Evolutionary conservation across 2,888 invertebrate genomes (phyloP), one percentile per base, ranked within the genome.

Genomic region (Stenodera caucasica): DNA sequence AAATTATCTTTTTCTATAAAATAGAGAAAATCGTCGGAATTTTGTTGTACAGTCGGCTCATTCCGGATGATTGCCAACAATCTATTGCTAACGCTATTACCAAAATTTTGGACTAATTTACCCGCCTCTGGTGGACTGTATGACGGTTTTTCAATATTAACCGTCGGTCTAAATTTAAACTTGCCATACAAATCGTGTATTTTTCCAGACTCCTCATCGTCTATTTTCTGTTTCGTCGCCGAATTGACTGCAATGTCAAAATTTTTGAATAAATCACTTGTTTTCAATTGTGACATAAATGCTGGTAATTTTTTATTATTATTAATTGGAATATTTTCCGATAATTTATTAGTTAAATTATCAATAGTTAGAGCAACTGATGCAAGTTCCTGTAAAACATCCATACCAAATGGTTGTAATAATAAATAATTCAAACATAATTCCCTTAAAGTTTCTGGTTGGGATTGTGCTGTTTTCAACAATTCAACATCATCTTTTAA

Each of bases 141-240:
- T 14, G 37, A 15, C 15, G 18, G 9, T 40, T 15, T 40, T n/a
- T 14, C 26, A 18, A 85, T 85, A 52, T 65, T 50, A 58, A 58
- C 60, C 49, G 60, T 58, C 65, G 85, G 83, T 45, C 88, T 82
- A 69, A 88, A 86, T n/a, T 87, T 76, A 76, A 86, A 89, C 74
- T 89, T 90, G 67, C 83, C 84, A 71, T 91, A 90, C 68, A 89
- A 84, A 71, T 91, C 89, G 3, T 89, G 80, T 50, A 90, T 81
- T 67, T 85, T 84, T 70, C 86, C 87, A 1, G 86, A 85, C 66
- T 85, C 85, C n/a, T 33, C 33, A 52, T 83, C 81, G 51, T 82
- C 78, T n/a, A 83, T 74, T 51, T 82, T 81, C 45, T 82, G 83
- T 18, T 83, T 83, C 71, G 37, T 2, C 11, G 35, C 14, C 5